Base-by-base conservation (phyloP, 2,113 vertebrate species). In the Cochlearius cochlearius region DNA sequence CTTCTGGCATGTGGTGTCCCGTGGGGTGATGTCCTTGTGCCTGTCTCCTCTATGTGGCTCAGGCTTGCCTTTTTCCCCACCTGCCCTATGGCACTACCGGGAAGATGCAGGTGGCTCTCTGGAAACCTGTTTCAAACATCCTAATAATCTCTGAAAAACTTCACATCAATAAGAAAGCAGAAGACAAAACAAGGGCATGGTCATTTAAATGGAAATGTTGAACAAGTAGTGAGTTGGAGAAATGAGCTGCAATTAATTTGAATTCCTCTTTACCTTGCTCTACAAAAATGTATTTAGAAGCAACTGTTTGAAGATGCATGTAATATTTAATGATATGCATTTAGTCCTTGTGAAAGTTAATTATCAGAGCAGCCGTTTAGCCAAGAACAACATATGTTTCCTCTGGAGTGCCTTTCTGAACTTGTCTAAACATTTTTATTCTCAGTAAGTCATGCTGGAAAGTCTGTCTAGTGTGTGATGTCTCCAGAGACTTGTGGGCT, bases 321-420 rank as follows among this genome's bases (percentile, higher is more conserved):
- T 50, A 89, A 62, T 81, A 75, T 79, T 91, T 86, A 96, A 95
- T 85, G 32, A 66, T 88, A 45, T 25, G 29, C 36, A 25, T 80
- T 72, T 88, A 81, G 77, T 88, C 74, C 90, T 91, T 92, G 38
- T 89, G 92, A 69, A 84, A 92, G 89, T 95, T 91, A 91, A 96
- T 94, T 92, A 87, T 77, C 58, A 90, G 63, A 96, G 56, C 72
- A 82, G 66, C 79, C 43, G 63, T 84, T 96, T 12, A 94, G 73
- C 71, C 49, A 84, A 67, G 76, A 95, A 64, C 76, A 86, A 53
- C 94, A 84, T 92, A 86, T 88, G 88, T 90, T 96, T 93, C 55
- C 90, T 95, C 82, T 92, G 71, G 82, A 82, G 67, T 75, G 80
- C 49, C 64, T 82, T 91, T 86, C 72, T 91, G 88, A 95, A 91